Base-by-base conservation (phyloP, 2,797 vertebrate genomes). In the Phrynocephalus vlangalii region DNA sequence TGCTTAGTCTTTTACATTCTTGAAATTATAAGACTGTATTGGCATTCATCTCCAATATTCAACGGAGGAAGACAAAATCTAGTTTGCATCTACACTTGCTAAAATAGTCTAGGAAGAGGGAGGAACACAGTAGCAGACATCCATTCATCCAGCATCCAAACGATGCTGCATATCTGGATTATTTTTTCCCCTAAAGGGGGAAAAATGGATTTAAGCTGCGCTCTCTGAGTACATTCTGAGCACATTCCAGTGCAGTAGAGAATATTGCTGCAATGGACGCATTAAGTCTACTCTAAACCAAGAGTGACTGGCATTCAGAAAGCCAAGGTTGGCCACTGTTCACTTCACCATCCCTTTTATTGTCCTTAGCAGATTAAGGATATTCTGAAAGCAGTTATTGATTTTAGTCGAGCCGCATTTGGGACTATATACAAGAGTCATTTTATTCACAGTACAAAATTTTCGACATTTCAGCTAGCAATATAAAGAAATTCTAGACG, bases 221-320 rank as follows among this genome's bases (percentile, higher is more conserved):
- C 2, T 91, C 89, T 28, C 10, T 15, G 24, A 13, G 73, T 90
- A 92, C 85, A 93, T 95, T 95, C 94, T 90, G 79, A 92, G 88
- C 91, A 93, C 86, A 94, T 89, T 93, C 86, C 92, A 92, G 91
- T 93, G 93, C 93, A 92, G 79, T 82, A 92, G 33, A 48, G 68
- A 93, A 38, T 56, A 26, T 71, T 88, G 60, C 86, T 91, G 90
- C 78, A 90, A 87, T 56, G 20, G 88, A 83, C 8, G 88, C 88
- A 24, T 44, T 30, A 86, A 52, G 38, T 77, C 75, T 88, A 88
- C 87, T 85, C 66, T 85, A 87, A 87, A 91, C 72, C 50, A 67
- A 75, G 76, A 90, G 60, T 93, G 84, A 91, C 86, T 90, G 78
- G 68, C 88, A 91, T 94, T 83, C 80, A 78, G 52, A 93, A 91